phyloP scores from a whole-genome alignment of 2,113 vertebrate species.

The Cebus imitator region DNA sequence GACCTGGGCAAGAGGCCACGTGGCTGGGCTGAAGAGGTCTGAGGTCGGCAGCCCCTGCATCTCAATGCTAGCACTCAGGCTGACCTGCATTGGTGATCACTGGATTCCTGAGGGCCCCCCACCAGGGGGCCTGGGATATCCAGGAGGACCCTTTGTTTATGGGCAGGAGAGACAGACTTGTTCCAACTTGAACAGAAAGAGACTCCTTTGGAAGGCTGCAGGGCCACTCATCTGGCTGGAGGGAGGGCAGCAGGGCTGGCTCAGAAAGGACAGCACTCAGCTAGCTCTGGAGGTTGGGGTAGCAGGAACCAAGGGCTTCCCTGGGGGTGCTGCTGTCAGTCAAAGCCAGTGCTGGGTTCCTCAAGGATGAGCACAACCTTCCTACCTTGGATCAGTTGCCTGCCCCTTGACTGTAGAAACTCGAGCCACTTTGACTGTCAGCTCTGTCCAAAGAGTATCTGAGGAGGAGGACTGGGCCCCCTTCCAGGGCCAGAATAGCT shows the following conservation, averaged over 20 bases:
- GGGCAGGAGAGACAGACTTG: neutral
- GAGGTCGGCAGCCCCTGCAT: neutral
- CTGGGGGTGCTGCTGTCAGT: neutral
- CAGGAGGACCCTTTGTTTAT: neutral
- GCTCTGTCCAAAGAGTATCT: neutral
- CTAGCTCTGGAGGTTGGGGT: neutral
- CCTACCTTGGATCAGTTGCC: neutral
- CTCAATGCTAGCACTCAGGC: neutral
- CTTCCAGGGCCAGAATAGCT: neutral
- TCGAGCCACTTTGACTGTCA: neutral
- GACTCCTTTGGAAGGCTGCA: neutral
- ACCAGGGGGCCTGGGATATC: neutral
- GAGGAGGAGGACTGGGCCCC: neutral
- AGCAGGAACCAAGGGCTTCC: neutral
- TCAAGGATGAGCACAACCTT: neutral
- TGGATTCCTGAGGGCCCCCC: neutral
- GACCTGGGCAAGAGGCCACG: neutral
- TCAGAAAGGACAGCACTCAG: neutral
- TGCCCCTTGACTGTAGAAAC: neutral
- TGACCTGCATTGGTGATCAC: neutral
- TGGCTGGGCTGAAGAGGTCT: neutral
- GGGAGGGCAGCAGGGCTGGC: neutral
- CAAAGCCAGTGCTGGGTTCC: neutral
- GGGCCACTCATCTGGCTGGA: neutral
- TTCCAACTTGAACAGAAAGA: neutral